These are phyloP conservation scores for Karalla daura DNA, from an alignment of 2,797 vertebrate genomes.

Conservation along the genomic window DNA sequence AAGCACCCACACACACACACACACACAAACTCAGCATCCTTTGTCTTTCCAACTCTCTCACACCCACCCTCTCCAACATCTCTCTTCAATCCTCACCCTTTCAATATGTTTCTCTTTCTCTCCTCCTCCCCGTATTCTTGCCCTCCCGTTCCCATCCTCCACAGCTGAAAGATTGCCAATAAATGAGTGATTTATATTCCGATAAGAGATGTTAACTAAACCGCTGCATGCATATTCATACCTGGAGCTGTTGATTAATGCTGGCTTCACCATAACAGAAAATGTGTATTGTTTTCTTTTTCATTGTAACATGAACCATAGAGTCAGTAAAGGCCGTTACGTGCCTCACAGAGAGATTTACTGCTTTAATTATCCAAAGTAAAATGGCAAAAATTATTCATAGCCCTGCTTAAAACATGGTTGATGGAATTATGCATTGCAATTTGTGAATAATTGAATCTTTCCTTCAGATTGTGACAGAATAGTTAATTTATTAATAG, in stretches of 20 bases:
- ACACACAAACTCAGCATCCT: constrained; percentile 61
- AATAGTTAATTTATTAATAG: constrained; percentile 89
- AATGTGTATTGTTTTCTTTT: constrained; percentile 77
- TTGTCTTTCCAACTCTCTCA: constrained; percentile 74
- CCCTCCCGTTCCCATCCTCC: constrained; percentile 57
- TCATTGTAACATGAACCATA: constrained; percentile 69
- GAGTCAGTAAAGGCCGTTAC: constrained; percentile 72
- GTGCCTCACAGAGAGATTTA: constrained; percentile 82
- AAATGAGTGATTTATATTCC: constrained; percentile 83
- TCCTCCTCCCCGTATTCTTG: constrained; percentile 47
- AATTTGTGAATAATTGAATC: constrained; percentile 87
- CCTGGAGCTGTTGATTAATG: constrained; percentile 78
- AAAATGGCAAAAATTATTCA: constrained; percentile 84
- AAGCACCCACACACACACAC: constrained; percentile 18
- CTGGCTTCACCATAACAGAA: constrained; percentile 70
- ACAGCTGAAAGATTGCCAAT: constrained; percentile 79
- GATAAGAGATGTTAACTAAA: constrained; percentile 83
- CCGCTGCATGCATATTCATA: constrained; percentile 81
- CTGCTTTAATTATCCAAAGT: constrained; percentile 85
- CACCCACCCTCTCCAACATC: constrained; percentile 62
- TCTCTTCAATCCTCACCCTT: constrained; percentile 67
- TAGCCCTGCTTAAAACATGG: constrained; percentile 82
- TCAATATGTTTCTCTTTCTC: constrained; percentile 71
- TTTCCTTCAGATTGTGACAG: constrained; percentile 86
- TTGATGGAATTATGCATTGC: constrained; percentile 85